Evolutionary conservation across 2,113 vertebrate genomes (phyloP).

Genomic region (Herpetotheres cachinnans): DNA sequence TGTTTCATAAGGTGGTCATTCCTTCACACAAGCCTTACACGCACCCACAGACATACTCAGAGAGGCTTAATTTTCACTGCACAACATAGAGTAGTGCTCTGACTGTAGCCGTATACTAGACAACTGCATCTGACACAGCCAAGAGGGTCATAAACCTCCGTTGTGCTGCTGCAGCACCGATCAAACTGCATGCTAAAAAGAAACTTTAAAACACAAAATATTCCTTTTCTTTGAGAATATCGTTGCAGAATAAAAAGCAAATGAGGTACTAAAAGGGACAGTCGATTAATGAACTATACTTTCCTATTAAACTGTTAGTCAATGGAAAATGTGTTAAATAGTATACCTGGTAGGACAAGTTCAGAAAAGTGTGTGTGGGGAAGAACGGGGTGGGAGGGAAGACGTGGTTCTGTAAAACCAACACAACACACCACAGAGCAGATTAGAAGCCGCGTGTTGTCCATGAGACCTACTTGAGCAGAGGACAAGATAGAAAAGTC

Average conservation of each 20-base stretch:
- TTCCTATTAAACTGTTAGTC: neutral
- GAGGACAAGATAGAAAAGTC: neutral
- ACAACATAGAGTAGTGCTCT: neutral
- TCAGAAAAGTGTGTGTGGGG: neutral
- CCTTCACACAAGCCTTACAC: neutral
- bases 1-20: neutral
- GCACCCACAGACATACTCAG: neutral
- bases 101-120: neutral
- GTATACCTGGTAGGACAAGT: neutral
- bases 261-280: neutral
- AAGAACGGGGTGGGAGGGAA: neutral
- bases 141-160: neutral
- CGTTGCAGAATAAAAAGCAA: neutral
- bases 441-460: neutral
- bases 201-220: neutral
- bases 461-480: neutral
- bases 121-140: neutral
- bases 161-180: neutral
- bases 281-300: neutral
- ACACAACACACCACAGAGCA: neutral
- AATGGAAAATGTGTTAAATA: neutral
- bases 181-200: neutral
- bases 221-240: neutral
- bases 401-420: neutral
- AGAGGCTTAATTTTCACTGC: neutral